Conservation (phyloP, 2,113 vertebrate genomes). For the Pelmatolapia mariae region DNA sequence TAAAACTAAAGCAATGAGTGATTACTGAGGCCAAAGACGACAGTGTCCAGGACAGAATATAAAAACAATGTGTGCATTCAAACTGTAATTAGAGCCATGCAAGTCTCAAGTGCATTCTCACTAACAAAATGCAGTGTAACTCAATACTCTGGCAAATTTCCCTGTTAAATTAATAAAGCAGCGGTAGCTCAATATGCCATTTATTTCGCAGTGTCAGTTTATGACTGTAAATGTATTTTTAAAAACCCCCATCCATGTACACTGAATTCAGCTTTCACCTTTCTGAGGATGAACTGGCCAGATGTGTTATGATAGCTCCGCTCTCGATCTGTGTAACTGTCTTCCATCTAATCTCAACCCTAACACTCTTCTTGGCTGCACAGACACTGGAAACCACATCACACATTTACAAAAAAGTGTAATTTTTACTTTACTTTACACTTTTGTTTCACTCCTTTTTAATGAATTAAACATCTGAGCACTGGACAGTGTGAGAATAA, state of each 20-base stretch:
- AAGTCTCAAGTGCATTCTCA: background rate
- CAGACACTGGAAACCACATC: background rate
- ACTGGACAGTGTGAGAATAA: background rate
- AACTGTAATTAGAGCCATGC: background rate
- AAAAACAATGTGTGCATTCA: background rate
- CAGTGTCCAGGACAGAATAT: background rate
- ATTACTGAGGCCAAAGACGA: background rate
- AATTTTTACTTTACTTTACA: background rate
- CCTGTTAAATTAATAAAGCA: background rate
- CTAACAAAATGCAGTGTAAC: background rate
- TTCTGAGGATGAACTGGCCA: background rate
- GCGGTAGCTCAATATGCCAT: background rate
- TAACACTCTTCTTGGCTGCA: background rate
- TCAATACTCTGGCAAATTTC: background rate
- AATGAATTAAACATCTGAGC: background rate
- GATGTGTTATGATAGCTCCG: background rate
- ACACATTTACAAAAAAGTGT: background rate
- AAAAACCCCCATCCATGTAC: background rate
- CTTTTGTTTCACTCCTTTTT: background rate
- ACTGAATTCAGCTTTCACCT: background rate
- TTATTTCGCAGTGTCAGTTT: background rate
- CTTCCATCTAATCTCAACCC: background rate
- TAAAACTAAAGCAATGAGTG: background rate
- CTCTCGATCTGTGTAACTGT: background rate
- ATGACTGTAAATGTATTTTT: background rate